These are phyloP conservation scores for Perccottus glenii DNA, from an alignment of 2,113 vertebrate genomes.

Conservation along the genomic window DNA sequence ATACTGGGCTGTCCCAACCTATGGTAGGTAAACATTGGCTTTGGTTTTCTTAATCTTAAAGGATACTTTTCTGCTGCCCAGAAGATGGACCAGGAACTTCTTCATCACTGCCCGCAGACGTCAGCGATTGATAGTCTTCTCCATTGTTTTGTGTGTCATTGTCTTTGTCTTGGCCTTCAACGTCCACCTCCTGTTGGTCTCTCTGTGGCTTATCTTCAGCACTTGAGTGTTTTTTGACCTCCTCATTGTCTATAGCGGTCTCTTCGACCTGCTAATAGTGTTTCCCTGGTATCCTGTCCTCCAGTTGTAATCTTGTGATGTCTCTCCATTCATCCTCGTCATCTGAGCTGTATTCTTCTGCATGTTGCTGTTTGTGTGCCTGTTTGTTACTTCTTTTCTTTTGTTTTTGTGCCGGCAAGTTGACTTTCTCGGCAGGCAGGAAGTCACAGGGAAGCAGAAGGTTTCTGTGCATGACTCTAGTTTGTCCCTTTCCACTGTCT, in stretches of 20 bases:
- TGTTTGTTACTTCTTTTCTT: neutral
- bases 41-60: neutral
- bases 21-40: neutral
- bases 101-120: neutral
- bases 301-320: neutral
- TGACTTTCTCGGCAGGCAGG: neutral
- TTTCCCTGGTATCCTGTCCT: neutral
- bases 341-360: neutral
- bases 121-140: neutral
- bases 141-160: neutral
- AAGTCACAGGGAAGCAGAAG: constrained; percentile 1
- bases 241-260: too few relatives aligned
- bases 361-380: neutral
- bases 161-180: neutral
- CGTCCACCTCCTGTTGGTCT: neutral
- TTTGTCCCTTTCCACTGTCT: neutral
- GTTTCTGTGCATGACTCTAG: neutral
- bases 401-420: neutral
- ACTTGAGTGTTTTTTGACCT: too few relatives aligned
- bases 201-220: neutral
- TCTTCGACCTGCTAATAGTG: too few relatives aligned
- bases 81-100: neutral
- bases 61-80: neutral
- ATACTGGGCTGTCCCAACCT: neutral
- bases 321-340: neutral